Conservation (phyloP, 2,113 vertebrate genomes). For the Abramis brama region DNA sequence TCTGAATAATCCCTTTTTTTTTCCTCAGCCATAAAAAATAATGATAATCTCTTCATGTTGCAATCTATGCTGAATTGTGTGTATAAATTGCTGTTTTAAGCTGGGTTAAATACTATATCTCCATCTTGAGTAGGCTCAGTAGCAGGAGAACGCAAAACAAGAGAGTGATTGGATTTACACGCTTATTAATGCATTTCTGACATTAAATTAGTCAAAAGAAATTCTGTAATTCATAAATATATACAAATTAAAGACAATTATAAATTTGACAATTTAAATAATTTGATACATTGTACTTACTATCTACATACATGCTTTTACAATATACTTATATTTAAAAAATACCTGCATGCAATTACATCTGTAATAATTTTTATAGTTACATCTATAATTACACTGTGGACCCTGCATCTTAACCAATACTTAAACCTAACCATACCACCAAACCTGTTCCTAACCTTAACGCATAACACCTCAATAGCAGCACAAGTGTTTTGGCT, state of each 20-base stretch:
- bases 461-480: too few species aligned
- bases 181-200: background rate
- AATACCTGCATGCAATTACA: too few species aligned
- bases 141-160: background rate
- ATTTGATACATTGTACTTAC: background rate
- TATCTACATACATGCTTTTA: background rate
- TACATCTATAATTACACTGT: too few species aligned
- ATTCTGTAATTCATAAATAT: background rate
- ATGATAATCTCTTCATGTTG: conserved; percentile 28
- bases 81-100: conserved; percentile 61
- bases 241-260: background rate
- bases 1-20: conserved; percentile 50
- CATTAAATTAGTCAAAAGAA: background rate
- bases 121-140: conserved; percentile 10
- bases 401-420: too few species aligned
- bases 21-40: conserved; percentile 41
- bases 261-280: background rate
- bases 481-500: too few species aligned
- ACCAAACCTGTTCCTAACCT: too few species aligned
- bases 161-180: background rate
- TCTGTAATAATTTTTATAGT: too few species aligned
- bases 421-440: too few species aligned
- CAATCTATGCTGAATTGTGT: conserved; percentile 46
- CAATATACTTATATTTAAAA: background rate
- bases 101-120: conserved; percentile 55